Conservation (phyloP, 2,113 vertebrate genomes). For the Crypturellus undulatus region DNA sequence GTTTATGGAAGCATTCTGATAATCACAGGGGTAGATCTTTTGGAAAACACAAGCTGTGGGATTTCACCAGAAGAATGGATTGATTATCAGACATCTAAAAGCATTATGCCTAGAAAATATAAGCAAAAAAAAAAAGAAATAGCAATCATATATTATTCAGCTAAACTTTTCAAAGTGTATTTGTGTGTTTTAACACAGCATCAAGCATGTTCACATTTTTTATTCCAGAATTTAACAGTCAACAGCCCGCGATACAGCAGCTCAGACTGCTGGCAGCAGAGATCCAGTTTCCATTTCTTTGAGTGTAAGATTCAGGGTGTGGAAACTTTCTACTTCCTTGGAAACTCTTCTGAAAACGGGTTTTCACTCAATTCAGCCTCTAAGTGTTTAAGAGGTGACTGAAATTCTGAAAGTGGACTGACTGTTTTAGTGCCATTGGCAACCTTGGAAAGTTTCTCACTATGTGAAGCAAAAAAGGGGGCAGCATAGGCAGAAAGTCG, state of each 20-base stretch:
- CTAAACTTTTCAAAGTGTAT: conserved; percentile 43
- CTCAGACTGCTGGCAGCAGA: conserved; percentile 77
- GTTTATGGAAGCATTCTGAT: accelerated
- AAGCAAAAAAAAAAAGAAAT: background rate
- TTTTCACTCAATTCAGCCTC: conserved; percentile 83
- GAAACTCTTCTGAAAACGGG: conserved; percentile 84
- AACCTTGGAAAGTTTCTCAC: conserved; percentile 75
- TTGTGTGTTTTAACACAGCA: conserved; percentile 69
- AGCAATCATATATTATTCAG: conserved; percentile 2
- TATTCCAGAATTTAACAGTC: conserved; percentile 69
- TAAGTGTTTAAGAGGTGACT: conserved; percentile 88
- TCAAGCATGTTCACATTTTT: conserved; percentile 69
- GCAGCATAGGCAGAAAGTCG: conserved; percentile 53
- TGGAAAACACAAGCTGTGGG: background rate
- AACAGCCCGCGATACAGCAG: conserved; percentile 69
- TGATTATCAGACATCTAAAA: background rate
- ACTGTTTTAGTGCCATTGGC: conserved; percentile 77
- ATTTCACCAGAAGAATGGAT: background rate
- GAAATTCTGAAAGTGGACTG: conserved; percentile 82
- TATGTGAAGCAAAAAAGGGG: conserved; percentile 61
- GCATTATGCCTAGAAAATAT: background rate
- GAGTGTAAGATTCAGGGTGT: conserved; percentile 79
- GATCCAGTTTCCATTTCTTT: conserved; percentile 80
- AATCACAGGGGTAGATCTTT: background rate
- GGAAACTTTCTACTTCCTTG: conserved; percentile 87